These are phyloP conservation scores for Amphimallon solstitiale DNA, from an alignment of 2,888 invertebrate species.

Conservation along the genomic window DNA sequence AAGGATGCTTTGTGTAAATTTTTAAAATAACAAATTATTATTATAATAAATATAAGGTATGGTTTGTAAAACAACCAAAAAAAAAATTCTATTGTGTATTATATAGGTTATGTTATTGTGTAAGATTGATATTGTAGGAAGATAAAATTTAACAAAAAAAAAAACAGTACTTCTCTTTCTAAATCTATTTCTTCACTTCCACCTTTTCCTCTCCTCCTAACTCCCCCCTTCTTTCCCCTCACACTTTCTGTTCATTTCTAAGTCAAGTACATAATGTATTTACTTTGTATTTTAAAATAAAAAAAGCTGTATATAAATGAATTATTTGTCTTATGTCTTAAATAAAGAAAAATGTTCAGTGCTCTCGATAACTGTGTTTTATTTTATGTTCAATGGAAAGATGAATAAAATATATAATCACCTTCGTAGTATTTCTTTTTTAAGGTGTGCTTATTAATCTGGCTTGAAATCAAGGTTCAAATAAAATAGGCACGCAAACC, in stretches of 20 bases:
- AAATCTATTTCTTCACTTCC: neutral
- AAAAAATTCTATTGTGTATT: constrained; percentile 24
- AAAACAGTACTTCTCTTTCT: constrained; percentile 6
- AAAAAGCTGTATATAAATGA: constrained; percentile 35
- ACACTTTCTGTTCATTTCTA: constrained; percentile 4
- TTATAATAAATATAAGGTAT: neutral
- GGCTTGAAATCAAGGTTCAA: too few species aligned
- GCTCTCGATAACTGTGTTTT: constrained; percentile 49
- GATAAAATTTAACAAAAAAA: neutral
- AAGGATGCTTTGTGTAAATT: constrained; percentile 30
- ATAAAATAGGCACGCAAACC: too few species aligned
- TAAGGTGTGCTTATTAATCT: too few species aligned
- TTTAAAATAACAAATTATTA: constrained; percentile 9
- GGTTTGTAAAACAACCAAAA: constrained; percentile 34
- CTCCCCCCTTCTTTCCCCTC: too few species aligned
- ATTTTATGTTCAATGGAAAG: too few species aligned
- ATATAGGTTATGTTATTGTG: constrained; percentile 29
- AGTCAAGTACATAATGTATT: constrained; percentile 13
- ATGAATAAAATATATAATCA: too few species aligned
- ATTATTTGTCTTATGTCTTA: constrained; percentile 43
- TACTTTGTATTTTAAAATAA: constrained; percentile 9
- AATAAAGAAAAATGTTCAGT: constrained; percentile 56
- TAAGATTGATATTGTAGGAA: constrained; percentile 31
- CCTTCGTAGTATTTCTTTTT: too few species aligned
- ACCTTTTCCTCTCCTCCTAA: too few species aligned